These are phyloP conservation scores for Sebastes iracundus DNA, from an alignment of 2,797 vertebrate genomes.

Conservation along the genomic window DNA sequence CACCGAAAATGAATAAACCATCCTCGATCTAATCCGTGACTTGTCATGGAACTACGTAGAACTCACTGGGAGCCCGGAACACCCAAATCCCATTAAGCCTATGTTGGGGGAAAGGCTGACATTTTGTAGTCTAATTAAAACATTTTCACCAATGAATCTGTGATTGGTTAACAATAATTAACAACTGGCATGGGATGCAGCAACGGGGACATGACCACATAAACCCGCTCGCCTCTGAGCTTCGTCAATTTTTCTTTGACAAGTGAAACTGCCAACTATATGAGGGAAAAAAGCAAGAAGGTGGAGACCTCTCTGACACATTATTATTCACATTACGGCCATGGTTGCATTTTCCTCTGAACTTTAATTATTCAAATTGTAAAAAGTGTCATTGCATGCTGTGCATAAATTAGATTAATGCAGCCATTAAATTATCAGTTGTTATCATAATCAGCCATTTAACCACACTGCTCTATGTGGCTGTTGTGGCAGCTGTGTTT, in stretches of 20 bases:
- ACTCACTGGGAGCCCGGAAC: constrained; percentile 73
- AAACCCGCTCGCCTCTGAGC: constrained; percentile 41
- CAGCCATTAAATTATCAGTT: constrained; percentile 79
- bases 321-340: constrained; percentile 58
- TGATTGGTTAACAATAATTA: constrained; percentile 81
- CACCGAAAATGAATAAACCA: constrained; percentile 77
- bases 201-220: constrained; percentile 60
- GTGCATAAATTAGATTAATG: constrained; percentile 79
- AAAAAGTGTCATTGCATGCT: constrained; percentile 73
- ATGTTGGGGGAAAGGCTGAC: constrained; percentile 77
- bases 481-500: constrained; percentile 69
- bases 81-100: constrained; percentile 85
- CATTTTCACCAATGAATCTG: constrained; percentile 72
- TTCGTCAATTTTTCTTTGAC: constrained; percentile 53
- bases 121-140: constrained; percentile 86
- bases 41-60: constrained; percentile 68
- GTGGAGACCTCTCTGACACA: constrained; percentile 50
- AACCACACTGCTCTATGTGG: constrained; percentile 66
- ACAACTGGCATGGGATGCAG: constrained; percentile 65
- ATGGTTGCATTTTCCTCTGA: constrained; percentile 62
- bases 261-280: constrained; percentile 41
- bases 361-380: constrained; percentile 79
- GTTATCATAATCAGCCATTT: constrained; percentile 80
- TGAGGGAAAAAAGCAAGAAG: not conserved
- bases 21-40: constrained; percentile 76